These are phyloP conservation scores for Dendrolimus houi DNA, from an alignment of 2,888 invertebrate species.

Conservation along the genomic window DNA sequence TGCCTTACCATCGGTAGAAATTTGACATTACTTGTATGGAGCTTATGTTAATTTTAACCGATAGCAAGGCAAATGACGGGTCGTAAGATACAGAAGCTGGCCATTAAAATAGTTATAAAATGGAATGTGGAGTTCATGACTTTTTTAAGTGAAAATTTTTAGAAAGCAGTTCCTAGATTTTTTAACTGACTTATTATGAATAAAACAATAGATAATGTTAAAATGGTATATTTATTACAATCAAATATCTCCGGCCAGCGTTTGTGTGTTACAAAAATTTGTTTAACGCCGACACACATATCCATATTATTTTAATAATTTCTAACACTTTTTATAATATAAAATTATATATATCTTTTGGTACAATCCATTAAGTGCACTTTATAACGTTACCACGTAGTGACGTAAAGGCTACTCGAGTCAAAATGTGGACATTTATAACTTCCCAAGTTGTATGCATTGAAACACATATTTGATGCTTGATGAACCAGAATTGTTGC, in stretches of 20 bases:
- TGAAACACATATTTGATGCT: slow-evolving; percentile 20
- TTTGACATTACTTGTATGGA: too few species aligned
- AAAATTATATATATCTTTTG: slow-evolving; percentile 75
- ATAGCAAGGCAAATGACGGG: too few species aligned
- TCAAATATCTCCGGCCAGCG: slow-evolving; percentile 64
- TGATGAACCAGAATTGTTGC: slow-evolving; percentile 2
- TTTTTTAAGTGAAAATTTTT: too few species aligned
- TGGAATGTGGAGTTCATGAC: too few species aligned
- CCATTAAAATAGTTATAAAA: too few species aligned
- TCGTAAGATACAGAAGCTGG: too few species aligned
- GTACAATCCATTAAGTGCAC: slow-evolving; percentile 74
- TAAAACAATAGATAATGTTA: slow-evolving; percentile 59
- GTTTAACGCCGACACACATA: slow-evolving; percentile 52
- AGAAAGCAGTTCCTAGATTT: too few species aligned
- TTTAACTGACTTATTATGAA: slow-evolving; percentile 9
- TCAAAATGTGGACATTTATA: slow-evolving; percentile 54
- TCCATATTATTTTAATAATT: slow-evolving; percentile 23
- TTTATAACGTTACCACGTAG: slow-evolving; percentile 57
- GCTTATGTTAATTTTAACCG: too few species aligned
- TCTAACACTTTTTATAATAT: slow-evolving; percentile 63
- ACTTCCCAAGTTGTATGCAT: slow-evolving; percentile 37
- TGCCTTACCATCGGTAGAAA: too few species aligned
- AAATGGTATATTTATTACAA: slow-evolving; percentile 76
- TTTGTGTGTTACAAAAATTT: slow-evolving; percentile 63
- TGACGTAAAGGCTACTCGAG: slow-evolving; percentile 54